phyloP scores from a whole-genome alignment of 2,888 invertebrate species.

The Acanthacorydalis orientalis region DNA sequence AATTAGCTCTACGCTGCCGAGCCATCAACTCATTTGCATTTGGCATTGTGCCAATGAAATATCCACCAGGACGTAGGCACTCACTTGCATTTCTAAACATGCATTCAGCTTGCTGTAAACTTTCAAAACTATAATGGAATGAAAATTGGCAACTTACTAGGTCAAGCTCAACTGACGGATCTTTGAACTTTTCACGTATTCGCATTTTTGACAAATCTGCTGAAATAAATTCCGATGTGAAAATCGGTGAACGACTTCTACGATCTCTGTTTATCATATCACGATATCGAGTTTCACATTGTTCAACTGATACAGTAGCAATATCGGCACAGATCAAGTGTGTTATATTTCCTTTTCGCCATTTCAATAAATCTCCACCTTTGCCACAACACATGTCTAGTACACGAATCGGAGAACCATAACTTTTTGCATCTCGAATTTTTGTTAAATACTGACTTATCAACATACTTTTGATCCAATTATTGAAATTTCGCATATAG shows the following conservation, averaged over 20 bases:
- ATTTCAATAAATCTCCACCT: conserved; percentile 96
- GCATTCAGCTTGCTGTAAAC: conserved; percentile 69
- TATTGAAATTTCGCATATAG: conserved; percentile 92
- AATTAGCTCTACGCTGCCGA: conserved; percentile 38
- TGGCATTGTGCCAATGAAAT: conserved; percentile 92
- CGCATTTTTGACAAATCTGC: conserved; percentile 82
- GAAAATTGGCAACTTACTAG: conserved; percentile 96
- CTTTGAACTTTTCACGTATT: conserved; percentile 57
- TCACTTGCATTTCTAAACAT: conserved; percentile 90
- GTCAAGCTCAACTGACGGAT: conserved; percentile 67
- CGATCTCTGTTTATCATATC: conserved; percentile 8
- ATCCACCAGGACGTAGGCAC: conserved; percentile 76
- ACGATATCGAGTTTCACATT: conserved; percentile 53
- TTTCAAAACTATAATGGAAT: conserved; percentile 93
- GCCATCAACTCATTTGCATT: conserved; percentile 85
- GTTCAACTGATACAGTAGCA: conserved; percentile 80
- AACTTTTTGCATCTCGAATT: conserved; percentile 42
- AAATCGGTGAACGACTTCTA: conserved; percentile 30
- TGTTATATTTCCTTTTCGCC: conserved; percentile 67
- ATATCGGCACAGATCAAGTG: conserved; percentile 86
- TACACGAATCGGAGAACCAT: conserved; percentile 52
- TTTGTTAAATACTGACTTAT: conserved; percentile 67
- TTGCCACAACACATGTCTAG: conserved; percentile 97
- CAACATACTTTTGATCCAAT: conserved; percentile 95
- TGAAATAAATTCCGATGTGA: conserved; percentile 76